phyloP scores from a whole-genome alignment of 2,888 invertebrate species.

The Drosophila pseudotakahashii region DNA sequence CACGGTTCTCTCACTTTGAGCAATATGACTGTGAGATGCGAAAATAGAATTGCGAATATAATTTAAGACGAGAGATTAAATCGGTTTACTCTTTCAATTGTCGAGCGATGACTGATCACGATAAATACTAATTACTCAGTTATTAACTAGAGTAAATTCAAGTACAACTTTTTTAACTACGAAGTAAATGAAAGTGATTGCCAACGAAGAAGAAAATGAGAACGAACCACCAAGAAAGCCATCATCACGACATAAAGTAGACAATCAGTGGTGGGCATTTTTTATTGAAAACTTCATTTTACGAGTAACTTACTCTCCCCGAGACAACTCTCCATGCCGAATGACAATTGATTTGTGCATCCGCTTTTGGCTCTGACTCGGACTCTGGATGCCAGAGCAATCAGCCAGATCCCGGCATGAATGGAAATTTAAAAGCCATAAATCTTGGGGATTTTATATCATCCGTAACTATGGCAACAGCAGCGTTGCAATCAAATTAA shows the following conservation, averaged over 20 bases:
- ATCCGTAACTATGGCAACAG: conserved; percentile 38
- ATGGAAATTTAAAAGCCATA: conserved; percentile 73
- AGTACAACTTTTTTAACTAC: too few relatives aligned
- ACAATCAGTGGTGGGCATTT: conserved; percentile 18
- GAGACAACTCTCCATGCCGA: conserved; percentile 3
- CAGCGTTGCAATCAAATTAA: conserved; percentile 65
- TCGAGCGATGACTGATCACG: conserved; percentile 15
- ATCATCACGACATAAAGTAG: conserved; percentile 7
- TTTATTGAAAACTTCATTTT: conserved; percentile 23
- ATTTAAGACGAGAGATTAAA: conserved; percentile 9
- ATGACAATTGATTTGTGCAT: conserved; percentile 64
- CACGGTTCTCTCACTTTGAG: neutral
- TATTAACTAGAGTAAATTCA: too few relatives aligned
- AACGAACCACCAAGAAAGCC: conserved; percentile 2
- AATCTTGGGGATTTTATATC: conserved; percentile 59
- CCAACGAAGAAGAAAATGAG: neutral
- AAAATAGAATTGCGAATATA: conserved; percentile 22
- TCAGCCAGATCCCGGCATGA: conserved; percentile 53
- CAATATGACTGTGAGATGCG: conserved; percentile 17
- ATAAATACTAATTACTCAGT: neutral
- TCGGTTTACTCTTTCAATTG: conserved; percentile 10
- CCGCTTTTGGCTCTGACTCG: conserved; percentile 35
- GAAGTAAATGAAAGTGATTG: neutral
- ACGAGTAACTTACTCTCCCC: conserved; percentile 7
- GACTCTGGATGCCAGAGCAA: conserved; percentile 27